phyloP scores from a whole-genome alignment of 2,888 invertebrate genomes.

The Parnassius smintheus region DNA sequence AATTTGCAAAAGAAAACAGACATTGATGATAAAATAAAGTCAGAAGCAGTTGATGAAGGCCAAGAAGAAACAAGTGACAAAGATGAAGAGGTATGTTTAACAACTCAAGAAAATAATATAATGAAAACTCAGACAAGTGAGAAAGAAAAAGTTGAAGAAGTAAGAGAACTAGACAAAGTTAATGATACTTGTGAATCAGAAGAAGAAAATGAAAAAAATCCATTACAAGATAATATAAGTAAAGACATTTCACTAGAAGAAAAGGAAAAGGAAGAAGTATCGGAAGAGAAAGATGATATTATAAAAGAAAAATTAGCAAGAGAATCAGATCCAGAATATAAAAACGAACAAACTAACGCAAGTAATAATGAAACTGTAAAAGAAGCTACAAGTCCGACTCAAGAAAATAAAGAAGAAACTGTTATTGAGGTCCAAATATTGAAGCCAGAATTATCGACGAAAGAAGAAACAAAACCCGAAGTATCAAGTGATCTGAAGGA shows the following conservation, averaged over 20 bases:
- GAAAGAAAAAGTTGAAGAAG: constrained; percentile 31
- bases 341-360: constrained; percentile 24
- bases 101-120: constrained; percentile 27
- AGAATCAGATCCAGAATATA: constrained; percentile 28
- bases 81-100: constrained; percentile 9
- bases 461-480: constrained; percentile 33
- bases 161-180: constrained; percentile 26
- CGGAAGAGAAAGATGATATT: constrained; percentile 40
- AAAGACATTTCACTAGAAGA: constrained; percentile 23
- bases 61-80: constrained; percentile 26
- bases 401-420: constrained; percentile 30
- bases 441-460: constrained; percentile 26
- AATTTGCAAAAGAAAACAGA: no score
- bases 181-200: constrained; percentile 31
- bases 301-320: constrained; percentile 35
- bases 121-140: constrained; percentile 14
- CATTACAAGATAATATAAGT: constrained; percentile 18
- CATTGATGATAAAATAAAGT: constrained; percentile 22
- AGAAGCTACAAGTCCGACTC: constrained; percentile 20
- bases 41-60: constrained; percentile 28
- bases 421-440: constrained; percentile 33
- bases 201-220: constrained; percentile 26
- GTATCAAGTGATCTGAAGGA: constrained; percentile 19
- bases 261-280: constrained; percentile 32
- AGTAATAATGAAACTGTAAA: constrained; percentile 33